These are phyloP conservation scores for Actinostola sp. DNA, from an alignment of 92 coral and sea anemone species.

Conservation along the genomic window DNA sequence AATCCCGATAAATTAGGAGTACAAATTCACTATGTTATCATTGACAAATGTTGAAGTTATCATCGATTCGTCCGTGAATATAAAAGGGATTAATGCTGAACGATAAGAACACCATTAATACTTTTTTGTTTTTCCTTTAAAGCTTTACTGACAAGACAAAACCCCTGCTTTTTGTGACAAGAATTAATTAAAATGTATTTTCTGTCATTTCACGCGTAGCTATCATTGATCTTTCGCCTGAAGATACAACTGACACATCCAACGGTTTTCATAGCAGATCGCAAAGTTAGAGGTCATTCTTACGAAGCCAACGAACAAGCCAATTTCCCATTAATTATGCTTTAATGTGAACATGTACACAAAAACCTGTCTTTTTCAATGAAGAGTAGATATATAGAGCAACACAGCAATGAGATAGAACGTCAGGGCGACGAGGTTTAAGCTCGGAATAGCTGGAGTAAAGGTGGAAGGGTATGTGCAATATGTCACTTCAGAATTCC, in stretches of 20 bases:
- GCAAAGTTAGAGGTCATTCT: too few species aligned
- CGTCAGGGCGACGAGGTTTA: background rate
- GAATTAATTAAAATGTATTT: background rate
- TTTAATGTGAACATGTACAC: too few species aligned
- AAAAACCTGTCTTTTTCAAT: too few species aligned
- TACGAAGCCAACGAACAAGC: too few species aligned
- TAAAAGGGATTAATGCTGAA: slow-evolving; percentile 10
- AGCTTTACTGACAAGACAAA: background rate
- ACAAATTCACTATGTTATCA: slow-evolving; percentile 25
- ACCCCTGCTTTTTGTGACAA: background rate
- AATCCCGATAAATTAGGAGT: slow-evolving; percentile 14
- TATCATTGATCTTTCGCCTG: too few species aligned
- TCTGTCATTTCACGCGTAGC: background rate
- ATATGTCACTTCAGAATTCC: slow-evolving; percentile 45
- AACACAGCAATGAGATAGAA: too few species aligned
- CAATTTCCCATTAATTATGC: too few species aligned
- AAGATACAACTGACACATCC: too few species aligned
- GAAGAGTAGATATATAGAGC: too few species aligned
- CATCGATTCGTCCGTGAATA: slow-evolving; percentile 19
- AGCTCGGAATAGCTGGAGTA: slow-evolving; percentile 1
- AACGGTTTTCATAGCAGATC: too few species aligned
- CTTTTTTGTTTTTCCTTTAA: background rate
- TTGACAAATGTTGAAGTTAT: slow-evolving; percentile 25
- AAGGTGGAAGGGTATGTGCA: slow-evolving; percentile 36
- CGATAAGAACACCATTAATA: slow-evolving; percentile 27